A percentile compares a stretch with the other conserved stretches of the same genome.
Conservation (phyloP, 2,113 vertebrate genomes). For the Ciconia maguari region DNA sequence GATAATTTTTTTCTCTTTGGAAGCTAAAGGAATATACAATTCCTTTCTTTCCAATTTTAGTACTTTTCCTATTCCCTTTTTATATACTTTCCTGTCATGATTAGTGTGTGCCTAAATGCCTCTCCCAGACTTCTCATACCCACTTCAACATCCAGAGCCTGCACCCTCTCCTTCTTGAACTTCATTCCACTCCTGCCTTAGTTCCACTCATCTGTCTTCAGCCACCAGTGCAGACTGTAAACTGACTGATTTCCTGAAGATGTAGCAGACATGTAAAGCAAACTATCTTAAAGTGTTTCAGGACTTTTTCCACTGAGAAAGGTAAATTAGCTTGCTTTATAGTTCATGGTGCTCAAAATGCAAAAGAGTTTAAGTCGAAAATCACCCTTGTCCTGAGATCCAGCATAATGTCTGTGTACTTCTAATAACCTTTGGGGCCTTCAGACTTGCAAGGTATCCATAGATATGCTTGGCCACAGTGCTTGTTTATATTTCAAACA, state of each 20-base stretch:
- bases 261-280: background rate
- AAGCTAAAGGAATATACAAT: background rate
- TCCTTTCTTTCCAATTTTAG: background rate
- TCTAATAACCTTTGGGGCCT: background rate
- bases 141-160: background rate
- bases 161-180: background rate
- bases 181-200: background rate
- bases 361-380: background rate
- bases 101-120: background rate
- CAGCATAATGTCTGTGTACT: background rate
- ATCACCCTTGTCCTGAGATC: background rate
- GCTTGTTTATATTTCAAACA: background rate
- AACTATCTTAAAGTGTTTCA: background rate
- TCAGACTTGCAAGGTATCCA: background rate
- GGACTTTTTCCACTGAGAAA: background rate
- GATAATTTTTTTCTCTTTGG: background rate
- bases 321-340: background rate
- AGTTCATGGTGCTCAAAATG: background rate
- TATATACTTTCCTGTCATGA: background rate
- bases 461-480: background rate
- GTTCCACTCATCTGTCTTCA: background rate
- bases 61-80: background rate
- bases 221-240: background rate
- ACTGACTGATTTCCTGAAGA: background rate
- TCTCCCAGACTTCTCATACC: background rate